Conservation (phyloP, 2,797 vertebrate species). For the Ambastaia sidthimunki region DNA sequence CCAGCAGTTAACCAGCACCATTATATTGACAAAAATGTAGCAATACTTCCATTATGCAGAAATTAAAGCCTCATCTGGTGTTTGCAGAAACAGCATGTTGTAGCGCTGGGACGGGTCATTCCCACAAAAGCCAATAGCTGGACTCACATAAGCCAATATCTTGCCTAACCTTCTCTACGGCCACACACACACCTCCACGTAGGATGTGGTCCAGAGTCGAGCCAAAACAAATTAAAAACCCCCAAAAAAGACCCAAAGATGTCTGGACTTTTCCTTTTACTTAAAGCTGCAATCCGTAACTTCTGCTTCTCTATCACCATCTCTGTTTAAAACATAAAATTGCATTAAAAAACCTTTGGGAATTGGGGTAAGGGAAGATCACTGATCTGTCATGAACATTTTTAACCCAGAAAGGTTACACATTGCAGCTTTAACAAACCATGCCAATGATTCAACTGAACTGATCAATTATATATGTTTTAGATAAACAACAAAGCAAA, state of each 20-base stretch:
- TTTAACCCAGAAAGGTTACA: no score
- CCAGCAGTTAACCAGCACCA: background rate
- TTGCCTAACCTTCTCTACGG: constrained; percentile 34
- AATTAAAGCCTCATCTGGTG: constrained; percentile 48
- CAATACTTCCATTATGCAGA: constrained; percentile 38
- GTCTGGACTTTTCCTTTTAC: constrained; percentile 48
- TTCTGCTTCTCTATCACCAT: no score
- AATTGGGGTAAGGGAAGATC: no score
- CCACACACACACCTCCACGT: constrained; percentile 53
- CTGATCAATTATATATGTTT: no score
- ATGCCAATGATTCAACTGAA: no score
- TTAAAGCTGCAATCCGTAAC: background rate
- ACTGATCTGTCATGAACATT: no score
- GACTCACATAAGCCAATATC: constrained; percentile 35
- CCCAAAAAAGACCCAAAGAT: constrained; percentile 38
- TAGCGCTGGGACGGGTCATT: constrained; percentile 45
- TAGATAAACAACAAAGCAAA: no score
- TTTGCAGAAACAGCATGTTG: constrained; percentile 42
- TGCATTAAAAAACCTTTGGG: no score
- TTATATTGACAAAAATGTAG: constrained; percentile 23
- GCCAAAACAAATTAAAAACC: constrained; percentile 55
- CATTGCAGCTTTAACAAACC: no score
- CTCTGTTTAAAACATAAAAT: no score
- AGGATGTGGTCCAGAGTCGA: constrained; percentile 42
- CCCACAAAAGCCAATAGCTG: constrained; percentile 30